Conservation (phyloP, 2,888 invertebrate species). For the Imbricaverruca yamaguchii region DNA sequence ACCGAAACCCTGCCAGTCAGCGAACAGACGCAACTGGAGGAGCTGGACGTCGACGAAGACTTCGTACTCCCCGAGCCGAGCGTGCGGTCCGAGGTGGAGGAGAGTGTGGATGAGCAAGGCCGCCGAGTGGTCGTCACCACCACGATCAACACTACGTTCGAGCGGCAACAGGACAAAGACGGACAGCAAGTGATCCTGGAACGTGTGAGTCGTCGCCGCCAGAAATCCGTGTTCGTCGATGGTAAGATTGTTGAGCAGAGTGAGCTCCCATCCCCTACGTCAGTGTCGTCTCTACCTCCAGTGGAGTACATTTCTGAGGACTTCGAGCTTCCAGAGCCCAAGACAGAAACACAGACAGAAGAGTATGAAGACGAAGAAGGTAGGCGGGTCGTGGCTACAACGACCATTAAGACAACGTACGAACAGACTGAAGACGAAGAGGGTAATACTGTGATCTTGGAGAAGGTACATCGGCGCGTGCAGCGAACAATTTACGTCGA, state of each 20-base stretch:
- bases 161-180: not conserved
- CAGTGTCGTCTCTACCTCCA: not conserved
- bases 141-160: not conserved
- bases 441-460: not conserved
- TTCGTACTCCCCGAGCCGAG: not conserved
- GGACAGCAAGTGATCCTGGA: not conserved
- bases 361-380: slow-evolving; percentile 10
- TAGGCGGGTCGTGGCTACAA: not conserved
- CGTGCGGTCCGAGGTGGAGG: not conserved
- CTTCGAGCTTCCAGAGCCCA: slow-evolving; percentile 7
- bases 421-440: not conserved
- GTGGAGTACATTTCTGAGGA: not conserved
- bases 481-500: slow-evolving; percentile 1
- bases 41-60: not conserved
- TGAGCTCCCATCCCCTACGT: not conserved
- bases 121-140: not conserved
- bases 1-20: not conserved
- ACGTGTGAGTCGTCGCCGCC: not conserved
- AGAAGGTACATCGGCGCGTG: not conserved
- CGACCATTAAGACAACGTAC: not conserved
- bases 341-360: not conserved
- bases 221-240: not conserved
- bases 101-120: not conserved
- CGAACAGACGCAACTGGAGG: not conserved
- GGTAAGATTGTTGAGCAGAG: not conserved